Evolutionary conservation across 2,888 invertebrate genomes (phyloP), one percentile per base, ranked within the genome.

Genomic region (Hololepta plana): DNA sequence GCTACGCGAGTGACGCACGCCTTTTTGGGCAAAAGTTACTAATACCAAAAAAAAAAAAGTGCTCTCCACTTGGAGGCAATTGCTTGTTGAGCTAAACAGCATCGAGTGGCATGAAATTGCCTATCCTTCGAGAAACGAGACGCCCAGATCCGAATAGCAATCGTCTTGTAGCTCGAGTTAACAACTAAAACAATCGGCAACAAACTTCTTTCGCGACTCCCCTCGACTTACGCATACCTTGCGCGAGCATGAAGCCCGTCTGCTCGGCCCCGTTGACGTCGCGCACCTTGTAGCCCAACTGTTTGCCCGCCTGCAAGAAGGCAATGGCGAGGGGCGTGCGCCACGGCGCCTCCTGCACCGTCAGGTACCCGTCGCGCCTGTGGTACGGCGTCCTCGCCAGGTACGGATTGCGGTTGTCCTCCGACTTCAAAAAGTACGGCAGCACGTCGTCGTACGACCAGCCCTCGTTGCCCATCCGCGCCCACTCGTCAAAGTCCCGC

Each of bases 401-500:
- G 38, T 84, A 84, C 0, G 84, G 84, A 46, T 85, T 84, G 4
- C 84, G 64, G 43, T 84, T 81, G 49, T 87, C 85, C 52, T 87
- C 85, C 0, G 84, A 82, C 53, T 85, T 87, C 13, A 76, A 57
- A 47, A 87, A 87, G 46, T 85, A 87, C 3, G 76, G 80, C 24
- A 87, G 54, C 2, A 87, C 75, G 35, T 79, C 67, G 19, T 73
- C 63, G 52, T 79, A 87, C 4, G 72, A 71, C 91, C 91, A 91
- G 6, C 88, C 90, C 0, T 66, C 60, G 49, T 85, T 85, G 1
- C 88, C 90, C 16, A 74, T 55, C 0, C 63, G 61, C 16, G 77
- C 80, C 90, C 90, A 91, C 12, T 69, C 62, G 47, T 90, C 82
- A 55, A 84, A 91, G 45, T 90, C 88, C 32, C 71, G 68, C 37